Base-by-base conservation (phyloP, 2,113 vertebrate genomes). In the Psittacula cyanocephala region DNA sequence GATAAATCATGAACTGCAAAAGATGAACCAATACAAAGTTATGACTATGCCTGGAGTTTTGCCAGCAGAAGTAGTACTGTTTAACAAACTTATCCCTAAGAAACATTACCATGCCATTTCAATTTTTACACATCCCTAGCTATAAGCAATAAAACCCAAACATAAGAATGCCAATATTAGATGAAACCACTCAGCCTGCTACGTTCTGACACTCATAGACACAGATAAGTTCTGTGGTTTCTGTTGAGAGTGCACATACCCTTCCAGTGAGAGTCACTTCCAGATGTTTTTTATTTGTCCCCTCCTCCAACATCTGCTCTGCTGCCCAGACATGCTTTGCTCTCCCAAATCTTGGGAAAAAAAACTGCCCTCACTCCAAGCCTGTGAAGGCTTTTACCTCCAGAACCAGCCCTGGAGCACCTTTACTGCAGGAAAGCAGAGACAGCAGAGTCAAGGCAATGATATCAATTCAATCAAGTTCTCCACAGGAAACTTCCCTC, bases 251-350 rank as follows among this genome's bases (percentile, higher is more conserved):
- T 13, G 11, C 70, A 68, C 65, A 67, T 53, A 78, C 29, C 31
- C 93, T 63, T 78, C 65, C 55, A 84, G 46, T 29, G 43, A 91
- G 69, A 96, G 89, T 18, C 75, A 60, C 44, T 55, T 93, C 87
- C 93, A 96, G 89, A 87, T 95, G 91, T 53, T 93, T 89, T 55
- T 60, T 27, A 95, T 91, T 91, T 91, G 53, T 82, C 41, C 53
- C 59, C 41, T 91, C 53, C 92, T 77, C 82, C 88, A 95, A 11
- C 49, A 86, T 57, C 84, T 81, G 59, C 27, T 91, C 50, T 43
- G 49, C 3, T 52, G 29, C 41, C 14, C 43, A 93, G 25, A 72
- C 39, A 57, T 5, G 12, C 16, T 91, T 82, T 5, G 0, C 31
- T 62, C 6, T 53, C 19, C 24, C 75, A 80, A 9, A 37, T 57